phyloP scores from a whole-genome alignment of 2,888 invertebrate species.

The Drosophila cognata region DNA sequence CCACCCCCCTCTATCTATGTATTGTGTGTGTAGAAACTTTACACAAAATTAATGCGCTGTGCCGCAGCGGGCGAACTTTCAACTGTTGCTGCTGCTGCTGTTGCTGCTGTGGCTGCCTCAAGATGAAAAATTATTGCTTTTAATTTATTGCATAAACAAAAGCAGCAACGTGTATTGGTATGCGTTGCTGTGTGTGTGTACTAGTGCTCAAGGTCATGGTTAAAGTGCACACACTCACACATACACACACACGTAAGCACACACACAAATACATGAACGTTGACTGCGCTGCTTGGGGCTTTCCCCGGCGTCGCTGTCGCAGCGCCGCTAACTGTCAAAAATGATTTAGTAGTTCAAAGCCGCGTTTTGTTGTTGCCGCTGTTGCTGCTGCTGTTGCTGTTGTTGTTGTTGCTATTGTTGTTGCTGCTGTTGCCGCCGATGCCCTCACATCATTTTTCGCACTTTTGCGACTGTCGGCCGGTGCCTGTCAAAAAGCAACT shows the following conservation, averaged over 20 bases:
- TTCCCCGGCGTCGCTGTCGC: constrained; percentile 72
- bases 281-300: constrained; percentile 73
- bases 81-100: constrained; percentile 71
- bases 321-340: constrained; percentile 78
- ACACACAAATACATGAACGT: constrained; percentile 37
- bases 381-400: constrained; percentile 18
- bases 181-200: constrained; percentile 41
- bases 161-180: constrained; percentile 37
- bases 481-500: constrained; percentile 69
- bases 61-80: constrained; percentile 81
- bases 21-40: constrained; percentile 65
- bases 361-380: constrained; percentile 69
- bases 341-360: constrained; percentile 82
- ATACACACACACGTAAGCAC: constrained; percentile 18
- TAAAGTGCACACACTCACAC: constrained; percentile 61
- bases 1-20: constrained; percentile 12
- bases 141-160: constrained; percentile 84
- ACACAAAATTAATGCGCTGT: constrained; percentile 79
- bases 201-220: constrained; percentile 77
- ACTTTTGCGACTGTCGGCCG: constrained; percentile 49
- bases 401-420: constrained; percentile 14
- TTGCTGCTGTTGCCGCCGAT: constrained; percentile 20
- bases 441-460: constrained; percentile 55
- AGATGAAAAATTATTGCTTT: constrained; percentile 84
- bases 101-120: constrained; percentile 71